These are phyloP conservation scores for Pachycephus smyrnensis DNA, from an alignment of 2,888 invertebrate species.

Conservation along the genomic window DNA sequence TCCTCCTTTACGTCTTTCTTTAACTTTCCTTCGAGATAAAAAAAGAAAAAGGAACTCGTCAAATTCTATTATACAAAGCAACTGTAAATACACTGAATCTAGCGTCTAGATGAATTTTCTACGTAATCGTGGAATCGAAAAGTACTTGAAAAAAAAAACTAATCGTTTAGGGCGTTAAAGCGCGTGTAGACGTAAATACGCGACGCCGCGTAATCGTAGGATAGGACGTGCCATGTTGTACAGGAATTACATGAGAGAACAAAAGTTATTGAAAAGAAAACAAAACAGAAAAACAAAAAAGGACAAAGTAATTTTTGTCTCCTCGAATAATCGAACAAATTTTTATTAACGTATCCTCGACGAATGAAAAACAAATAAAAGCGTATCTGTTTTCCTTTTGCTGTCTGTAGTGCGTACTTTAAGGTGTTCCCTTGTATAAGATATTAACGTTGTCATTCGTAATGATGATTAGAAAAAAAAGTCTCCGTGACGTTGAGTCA, in stretches of 20 bases:
- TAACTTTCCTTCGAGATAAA: not conserved
- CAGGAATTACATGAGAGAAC: constrained; percentile 36
- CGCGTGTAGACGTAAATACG: constrained; percentile 5
- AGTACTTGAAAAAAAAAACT: constrained; percentile 50
- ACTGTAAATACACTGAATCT: constrained; percentile 48
- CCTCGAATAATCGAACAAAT: constrained; percentile 18
- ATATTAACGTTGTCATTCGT: too few species aligned
- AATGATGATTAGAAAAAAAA: too few species aligned
- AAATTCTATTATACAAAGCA: constrained; percentile 33
- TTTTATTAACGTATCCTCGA: too few species aligned
- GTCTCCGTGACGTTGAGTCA: too few species aligned
- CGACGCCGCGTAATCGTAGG: constrained; percentile 46
- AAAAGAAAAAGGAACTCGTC: too few species aligned
- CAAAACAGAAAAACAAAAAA: constrained; percentile 25
- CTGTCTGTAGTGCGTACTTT: too few species aligned
- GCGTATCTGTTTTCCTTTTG: too few species aligned
- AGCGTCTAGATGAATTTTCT: constrained; percentile 36
- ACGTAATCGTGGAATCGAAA: constrained; percentile 40
- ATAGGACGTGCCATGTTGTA: constrained; percentile 66
- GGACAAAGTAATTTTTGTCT: constrained; percentile 29
- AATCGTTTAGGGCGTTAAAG: constrained; percentile 13
- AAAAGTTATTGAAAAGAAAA: constrained; percentile 24
- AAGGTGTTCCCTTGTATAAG: too few species aligned
- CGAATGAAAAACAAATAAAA: too few species aligned
- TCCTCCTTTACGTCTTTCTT: too few species aligned